phyloP scores from a whole-genome alignment of 2,113 vertebrate genomes.

The Spea bombifrons region DNA sequence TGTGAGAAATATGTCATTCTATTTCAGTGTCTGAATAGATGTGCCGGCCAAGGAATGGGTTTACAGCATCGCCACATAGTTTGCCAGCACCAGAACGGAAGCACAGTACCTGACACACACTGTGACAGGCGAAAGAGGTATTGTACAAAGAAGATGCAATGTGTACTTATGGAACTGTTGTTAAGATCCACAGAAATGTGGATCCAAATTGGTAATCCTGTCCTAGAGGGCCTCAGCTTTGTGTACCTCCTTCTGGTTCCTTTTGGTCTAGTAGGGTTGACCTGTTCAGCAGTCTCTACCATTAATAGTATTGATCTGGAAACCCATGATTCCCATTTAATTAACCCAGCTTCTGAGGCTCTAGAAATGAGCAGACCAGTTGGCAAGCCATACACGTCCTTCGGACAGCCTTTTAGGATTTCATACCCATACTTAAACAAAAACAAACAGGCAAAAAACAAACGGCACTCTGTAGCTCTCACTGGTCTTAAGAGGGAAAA shows the following conservation, averaged over 20 bases:
- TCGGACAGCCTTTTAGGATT: no score
- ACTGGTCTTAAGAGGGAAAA: no score
- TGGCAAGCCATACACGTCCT: no score
- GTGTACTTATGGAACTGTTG: no score
- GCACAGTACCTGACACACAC: conserved; percentile 54
- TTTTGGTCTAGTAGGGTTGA: no score
- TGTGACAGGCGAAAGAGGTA: conserved; percentile 77
- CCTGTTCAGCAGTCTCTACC: no score
- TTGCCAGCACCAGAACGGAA: conserved; percentile 69
- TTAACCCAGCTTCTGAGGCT: no score
- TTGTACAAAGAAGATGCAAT: background rate
- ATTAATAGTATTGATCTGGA: no score
- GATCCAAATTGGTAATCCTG: conserved; percentile 14
- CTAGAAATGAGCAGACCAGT: no score
- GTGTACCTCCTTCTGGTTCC: no score
- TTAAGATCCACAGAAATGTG: background rate
- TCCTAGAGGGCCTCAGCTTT: background rate
- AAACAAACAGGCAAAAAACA: conserved; percentile 7
- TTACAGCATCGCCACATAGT: conserved; percentile 63
- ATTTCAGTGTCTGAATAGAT: conserved; percentile 78
- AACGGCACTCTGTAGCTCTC: background rate
- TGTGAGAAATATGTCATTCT: conserved; percentile 38
- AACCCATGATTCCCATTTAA: no score
- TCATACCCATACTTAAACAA: background rate
- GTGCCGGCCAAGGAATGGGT: conserved; percentile 58